Evolutionary conservation across 2,888 invertebrate species (phyloP).

Genomic region (Epiblema foenella): DNA sequence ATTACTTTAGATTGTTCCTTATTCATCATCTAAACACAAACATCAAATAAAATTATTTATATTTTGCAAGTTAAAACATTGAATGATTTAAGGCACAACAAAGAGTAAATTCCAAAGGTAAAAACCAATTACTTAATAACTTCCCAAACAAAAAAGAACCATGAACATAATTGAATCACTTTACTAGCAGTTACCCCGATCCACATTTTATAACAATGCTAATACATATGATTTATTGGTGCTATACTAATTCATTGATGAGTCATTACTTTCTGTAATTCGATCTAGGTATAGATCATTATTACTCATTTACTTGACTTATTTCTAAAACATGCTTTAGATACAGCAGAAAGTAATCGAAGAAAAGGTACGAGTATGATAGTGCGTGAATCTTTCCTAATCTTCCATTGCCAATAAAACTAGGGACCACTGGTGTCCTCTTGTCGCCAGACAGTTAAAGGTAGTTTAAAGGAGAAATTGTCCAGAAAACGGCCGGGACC

Average conservation of each 20-base stretch:
- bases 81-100: no score
- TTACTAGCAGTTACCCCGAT: no score
- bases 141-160: neutral
- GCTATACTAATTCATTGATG: neutral
- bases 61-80: no score
- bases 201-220: neutral
- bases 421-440: conserved; percentile 35
- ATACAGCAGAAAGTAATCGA: conserved; percentile 1
- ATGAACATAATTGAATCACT: neutral
- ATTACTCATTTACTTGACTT: neutral
- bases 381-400: conserved; percentile 36
- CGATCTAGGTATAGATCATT: neutral
- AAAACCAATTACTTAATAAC: neutral
- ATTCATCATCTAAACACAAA: no score
- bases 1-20: no score
- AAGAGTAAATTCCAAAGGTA: neutral
- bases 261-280: neutral
- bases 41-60: no score
- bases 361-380: conserved; percentile 4
- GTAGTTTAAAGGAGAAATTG: conserved; percentile 42
- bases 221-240: neutral
- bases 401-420: conserved; percentile 40
- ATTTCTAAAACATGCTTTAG: neutral
- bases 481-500: conserved; percentile 32
- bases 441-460: conserved; percentile 41